Conservation (phyloP, 92 coral and sea anemone genomes). For the Siderastrea siderea region DNA sequence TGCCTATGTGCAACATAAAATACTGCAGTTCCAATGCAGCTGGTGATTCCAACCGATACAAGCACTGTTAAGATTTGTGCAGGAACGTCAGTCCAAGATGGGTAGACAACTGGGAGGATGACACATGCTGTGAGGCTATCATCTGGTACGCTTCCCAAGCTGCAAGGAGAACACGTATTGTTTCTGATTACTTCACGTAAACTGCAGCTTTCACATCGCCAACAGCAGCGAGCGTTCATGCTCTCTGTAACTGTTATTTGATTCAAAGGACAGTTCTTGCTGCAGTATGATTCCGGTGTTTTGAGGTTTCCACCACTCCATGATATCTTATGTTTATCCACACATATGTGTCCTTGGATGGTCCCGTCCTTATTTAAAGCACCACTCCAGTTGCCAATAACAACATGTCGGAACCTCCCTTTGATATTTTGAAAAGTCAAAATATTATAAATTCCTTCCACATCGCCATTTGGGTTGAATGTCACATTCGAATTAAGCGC, state of each 20-base stretch:
- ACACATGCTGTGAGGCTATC: slow-evolving; percentile 35
- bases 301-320: slow-evolving; percentile 41
- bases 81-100: slow-evolving; percentile 31
- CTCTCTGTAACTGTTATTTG: no score
- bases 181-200: no score
- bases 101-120: slow-evolving; percentile 63
- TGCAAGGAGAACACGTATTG: no score
- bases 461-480: slow-evolving; percentile 83
- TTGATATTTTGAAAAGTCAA: slow-evolving; percentile 66
- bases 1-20: slow-evolving; percentile 57
- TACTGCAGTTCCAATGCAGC: slow-evolving; percentile 57
- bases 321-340: slow-evolving; percentile 48
- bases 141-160: no score
- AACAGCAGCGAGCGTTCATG: no score
- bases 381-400: slow-evolving; percentile 84
- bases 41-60: slow-evolving; percentile 46
- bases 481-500: slow-evolving; percentile 69
- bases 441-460: slow-evolving; percentile 77
- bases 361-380: slow-evolving; percentile 50
- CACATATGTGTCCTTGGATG: slow-evolving; percentile 48
- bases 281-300: slow-evolving; percentile 77
- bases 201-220: no score
- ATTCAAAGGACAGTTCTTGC: slow-evolving; percentile 57
- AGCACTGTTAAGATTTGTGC: slow-evolving; percentile 51
- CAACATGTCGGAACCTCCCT: slow-evolving; percentile 44